phyloP scores from a whole-genome alignment of 2,888 invertebrate species.

The Octodonta nipae region DNA sequence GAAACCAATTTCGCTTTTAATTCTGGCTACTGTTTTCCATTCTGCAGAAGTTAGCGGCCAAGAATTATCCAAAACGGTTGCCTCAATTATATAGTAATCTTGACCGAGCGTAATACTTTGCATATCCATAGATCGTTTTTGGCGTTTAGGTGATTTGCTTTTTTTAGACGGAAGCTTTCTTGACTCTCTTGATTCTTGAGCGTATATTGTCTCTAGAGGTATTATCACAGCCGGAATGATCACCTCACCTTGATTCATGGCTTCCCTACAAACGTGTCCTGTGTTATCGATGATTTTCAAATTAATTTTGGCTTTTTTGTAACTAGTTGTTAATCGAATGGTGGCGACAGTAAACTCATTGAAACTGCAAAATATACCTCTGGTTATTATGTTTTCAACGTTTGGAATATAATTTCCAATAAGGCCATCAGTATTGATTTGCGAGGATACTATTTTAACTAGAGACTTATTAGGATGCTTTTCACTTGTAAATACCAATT shows the following conservation, averaged over 20 bases:
- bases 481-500: constrained; percentile 15
- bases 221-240: constrained; percentile 8
- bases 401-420: constrained; percentile 17
- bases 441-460: constrained; percentile 5
- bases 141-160: background rate
- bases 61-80: constrained; percentile 27
- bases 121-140: background rate
- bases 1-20: constrained; percentile 9
- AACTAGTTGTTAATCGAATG: constrained; percentile 12
- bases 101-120: too few relatives aligned
- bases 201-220: background rate
- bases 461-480: constrained; percentile 10
- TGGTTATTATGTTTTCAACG: constrained; percentile 10
- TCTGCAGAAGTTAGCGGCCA: constrained; percentile 35
- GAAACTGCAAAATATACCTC: too few relatives aligned
- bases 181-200: background rate
- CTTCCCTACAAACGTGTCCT: constrained; percentile 9
- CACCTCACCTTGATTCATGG: constrained; percentile 8
- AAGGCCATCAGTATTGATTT: constrained; percentile 6
- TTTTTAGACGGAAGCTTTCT: background rate
- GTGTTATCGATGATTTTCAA: constrained; percentile 14
- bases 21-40: constrained; percentile 27
- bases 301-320: constrained; percentile 9
- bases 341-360: background rate
- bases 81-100: constrained; percentile 24